These are phyloP conservation scores for Scrobipalpa costella DNA, from an alignment of 2,888 invertebrate species.

Conservation along the genomic window DNA sequence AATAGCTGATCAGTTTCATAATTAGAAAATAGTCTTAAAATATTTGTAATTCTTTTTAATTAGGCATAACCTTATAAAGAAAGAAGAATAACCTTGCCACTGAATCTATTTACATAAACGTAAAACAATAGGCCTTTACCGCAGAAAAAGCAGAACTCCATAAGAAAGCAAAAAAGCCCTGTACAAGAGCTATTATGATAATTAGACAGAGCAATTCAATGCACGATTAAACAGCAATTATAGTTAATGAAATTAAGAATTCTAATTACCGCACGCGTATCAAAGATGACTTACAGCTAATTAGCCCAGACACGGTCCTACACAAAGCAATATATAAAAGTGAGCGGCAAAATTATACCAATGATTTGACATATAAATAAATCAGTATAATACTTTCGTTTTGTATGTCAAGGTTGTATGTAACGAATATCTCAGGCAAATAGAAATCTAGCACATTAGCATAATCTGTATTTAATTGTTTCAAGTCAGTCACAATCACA, in stretches of 20 bases:
- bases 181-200: neutral
- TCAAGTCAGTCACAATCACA: constrained; percentile 14
- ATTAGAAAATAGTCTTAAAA: too few species aligned
- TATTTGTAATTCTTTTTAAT: too few species aligned
- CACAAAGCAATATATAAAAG: neutral
- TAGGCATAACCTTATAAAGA: too few species aligned
- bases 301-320: neutral
- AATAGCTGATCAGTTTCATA: too few species aligned
- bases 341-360: constrained; percentile 11
- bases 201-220: neutral
- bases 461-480: constrained; percentile 63
- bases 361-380: constrained; percentile 44
- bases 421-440: constrained; percentile 41
- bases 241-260: constrained; percentile 15
- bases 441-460: constrained; percentile 50
- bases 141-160: neutral
- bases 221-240: neutral
- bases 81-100: too few species aligned
- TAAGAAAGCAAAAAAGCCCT: neutral
- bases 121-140: too few species aligned
- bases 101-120: too few species aligned
- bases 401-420: constrained; percentile 53
- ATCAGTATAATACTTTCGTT: constrained; percentile 40
- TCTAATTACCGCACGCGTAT: neutral
- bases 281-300: constrained; percentile 14